phyloP scores from a whole-genome alignment of 2,113 vertebrate species.

The Myotis lucifugus region DNA sequence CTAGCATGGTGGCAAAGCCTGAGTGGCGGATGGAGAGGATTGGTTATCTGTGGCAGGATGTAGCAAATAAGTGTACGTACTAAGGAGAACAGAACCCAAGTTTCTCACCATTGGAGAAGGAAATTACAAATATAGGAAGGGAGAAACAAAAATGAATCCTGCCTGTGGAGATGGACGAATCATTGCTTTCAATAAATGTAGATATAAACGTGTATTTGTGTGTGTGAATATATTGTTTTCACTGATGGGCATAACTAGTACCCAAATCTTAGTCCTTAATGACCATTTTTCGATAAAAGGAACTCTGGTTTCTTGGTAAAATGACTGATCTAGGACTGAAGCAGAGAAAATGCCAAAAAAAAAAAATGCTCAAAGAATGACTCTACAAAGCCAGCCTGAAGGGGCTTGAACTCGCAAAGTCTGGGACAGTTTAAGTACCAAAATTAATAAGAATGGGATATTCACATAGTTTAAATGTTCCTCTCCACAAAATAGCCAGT shows the following conservation, averaged over 20 bases:
- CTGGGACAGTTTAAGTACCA: neutral
- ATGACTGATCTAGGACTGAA: neutral
- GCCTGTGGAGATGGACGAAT: neutral
- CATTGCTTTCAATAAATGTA: neutral
- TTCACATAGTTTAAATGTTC: neutral
- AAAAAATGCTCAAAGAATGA: neutral
- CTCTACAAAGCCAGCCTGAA: neutral
- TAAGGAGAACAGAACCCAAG: neutral
- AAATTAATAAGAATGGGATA: conserved; percentile 3
- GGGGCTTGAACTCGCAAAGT: neutral
- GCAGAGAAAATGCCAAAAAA: neutral
- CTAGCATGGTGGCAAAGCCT: neutral
- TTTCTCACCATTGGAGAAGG: neutral
- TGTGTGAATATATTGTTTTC: neutral
- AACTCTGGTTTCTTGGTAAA: neutral
- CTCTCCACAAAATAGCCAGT: neutral
- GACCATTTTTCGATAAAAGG: conserved; percentile 42
- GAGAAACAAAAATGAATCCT: neutral
- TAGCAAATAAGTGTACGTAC: neutral
- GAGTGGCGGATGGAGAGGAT: neutral
- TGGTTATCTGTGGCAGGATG: neutral
- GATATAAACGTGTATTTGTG: neutral
- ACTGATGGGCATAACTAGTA: neutral
- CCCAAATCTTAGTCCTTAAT: neutral
- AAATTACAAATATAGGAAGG: neutral